Evolutionary conservation across 1,140 invertebrate genomes (phyloP), one percentile per base, ranked within the genome.

Genomic region (Philaenus spumarius): DNA sequence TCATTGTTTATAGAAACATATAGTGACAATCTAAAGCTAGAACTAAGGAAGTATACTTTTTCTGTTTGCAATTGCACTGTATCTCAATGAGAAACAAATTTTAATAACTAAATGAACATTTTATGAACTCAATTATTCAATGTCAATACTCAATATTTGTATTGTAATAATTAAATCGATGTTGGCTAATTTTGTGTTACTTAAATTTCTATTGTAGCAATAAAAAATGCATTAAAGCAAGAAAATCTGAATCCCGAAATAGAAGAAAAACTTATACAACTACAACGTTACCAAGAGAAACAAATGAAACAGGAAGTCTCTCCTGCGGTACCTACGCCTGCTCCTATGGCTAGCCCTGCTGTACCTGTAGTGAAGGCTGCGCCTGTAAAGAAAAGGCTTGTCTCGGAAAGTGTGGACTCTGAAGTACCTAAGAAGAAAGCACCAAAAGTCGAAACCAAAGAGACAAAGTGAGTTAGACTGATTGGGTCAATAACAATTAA

Each of bases 241-340:
- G 87, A 90, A 67, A 93, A 93, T 71, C 74, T 95, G 12, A 90
- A 92, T 71, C 92, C 93, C 1, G 93, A 95, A 72, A 91, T 95
- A 46, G 91, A 95, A 71, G 92, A 95, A 62, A 95, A 95, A 69
- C 70, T 96, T 19, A 74, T 95, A 2, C 89, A 91, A 62, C 77
- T 94, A 60, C 92, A 94, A 70, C 81, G 87, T 26, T 91, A 93
- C 67, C 89, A 92, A 64, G 89, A 90, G 66, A 84, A 83, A 58
- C 85, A 87, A 64, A 89, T 84, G 80, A 85, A 85, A 62, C 73
- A 75, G 39, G 71, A 74, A 60, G 50, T 66, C n/a, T 64, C 68
- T 0, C 63, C 72, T 0, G 59, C 66, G 0, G 26, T 23, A 9
- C 22, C 46, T 20, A n/a, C 20, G n/a, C 43, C 55, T 1, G 20